Evolutionary conservation across 2,888 invertebrate genomes (phyloP).

Genomic region (Cephus pulcher): DNA sequence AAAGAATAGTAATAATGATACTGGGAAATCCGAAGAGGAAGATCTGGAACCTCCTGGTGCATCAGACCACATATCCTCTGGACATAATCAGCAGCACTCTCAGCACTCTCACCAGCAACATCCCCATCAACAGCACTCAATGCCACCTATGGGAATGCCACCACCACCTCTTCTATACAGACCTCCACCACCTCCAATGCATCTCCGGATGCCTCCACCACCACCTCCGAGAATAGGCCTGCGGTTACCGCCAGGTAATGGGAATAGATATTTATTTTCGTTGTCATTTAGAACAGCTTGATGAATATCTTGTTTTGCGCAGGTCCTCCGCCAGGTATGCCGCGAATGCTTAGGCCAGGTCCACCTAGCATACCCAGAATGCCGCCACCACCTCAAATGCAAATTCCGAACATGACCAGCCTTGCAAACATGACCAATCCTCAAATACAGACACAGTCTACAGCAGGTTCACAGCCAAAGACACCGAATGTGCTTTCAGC

Average conservation of each 20-base stretch:
- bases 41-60: conserved; percentile 49
- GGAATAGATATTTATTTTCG: background rate
- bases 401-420: conserved; percentile 51
- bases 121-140: conserved; percentile 42
- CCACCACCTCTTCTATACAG: conserved; percentile 71
- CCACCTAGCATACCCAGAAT: conserved; percentile 73
- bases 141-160: conserved; percentile 68
- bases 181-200: conserved; percentile 69
- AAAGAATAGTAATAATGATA: conserved; percentile 43
- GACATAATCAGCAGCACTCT: conserved; percentile 10
- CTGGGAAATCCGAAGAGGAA: conserved; percentile 37
- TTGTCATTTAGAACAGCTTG: background rate
- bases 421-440: conserved; percentile 49
- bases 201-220: conserved; percentile 68
- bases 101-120: conserved; percentile 41
- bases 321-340: conserved; percentile 74
- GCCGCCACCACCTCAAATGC: conserved; percentile 71
- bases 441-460: conserved; percentile 46
- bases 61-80: conserved; percentile 35
- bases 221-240: conserved; percentile 67
- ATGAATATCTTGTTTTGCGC: conserved; percentile 57
- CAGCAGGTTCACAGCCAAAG: conserved; percentile 57
- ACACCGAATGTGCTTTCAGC: conserved; percentile 82
- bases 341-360: conserved; percentile 73
- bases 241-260: conserved; percentile 68